A percentile compares a stretch with the other conserved stretches of the same genome.
Conservation (phyloP, 2,888 invertebrate species). For the Camponotus fellah region DNA sequence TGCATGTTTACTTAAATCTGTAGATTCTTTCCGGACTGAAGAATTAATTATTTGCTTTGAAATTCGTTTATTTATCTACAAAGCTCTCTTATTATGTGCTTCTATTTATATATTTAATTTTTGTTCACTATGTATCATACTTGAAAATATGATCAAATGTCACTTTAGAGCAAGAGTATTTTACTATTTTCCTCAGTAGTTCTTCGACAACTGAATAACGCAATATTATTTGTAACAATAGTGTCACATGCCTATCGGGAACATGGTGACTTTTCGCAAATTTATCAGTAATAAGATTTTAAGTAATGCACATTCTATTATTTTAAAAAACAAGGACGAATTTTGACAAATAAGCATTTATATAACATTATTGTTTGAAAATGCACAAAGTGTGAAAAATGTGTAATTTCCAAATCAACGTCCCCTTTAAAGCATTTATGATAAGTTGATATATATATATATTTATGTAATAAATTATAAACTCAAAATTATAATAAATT, state of each 20-base stretch:
- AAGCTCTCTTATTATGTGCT: background rate
- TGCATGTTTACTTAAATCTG: background rate
- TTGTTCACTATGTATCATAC: background rate
- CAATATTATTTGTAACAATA: background rate
- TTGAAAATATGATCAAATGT: background rate
- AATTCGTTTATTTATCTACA: background rate
- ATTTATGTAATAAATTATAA: background rate
- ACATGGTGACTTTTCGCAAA: background rate
- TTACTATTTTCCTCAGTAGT: background rate
- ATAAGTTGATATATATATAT: background rate
- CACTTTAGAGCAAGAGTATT: background rate
- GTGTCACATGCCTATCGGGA: no score
- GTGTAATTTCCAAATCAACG: background rate
- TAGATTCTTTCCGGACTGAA: background rate
- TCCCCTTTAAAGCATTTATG: background rate
- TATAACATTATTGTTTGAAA: background rate
- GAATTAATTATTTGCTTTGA: background rate
- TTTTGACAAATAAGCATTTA: background rate
- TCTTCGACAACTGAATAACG: background rate
- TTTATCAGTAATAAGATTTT: conserved; percentile 33
- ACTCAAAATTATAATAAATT: background rate
- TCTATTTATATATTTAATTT: background rate
- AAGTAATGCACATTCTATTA: conserved; percentile 37
- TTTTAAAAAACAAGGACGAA: background rate
- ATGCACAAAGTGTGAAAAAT: background rate